Evolutionary conservation across 2,113 vertebrate species (phyloP), one percentile per base, ranked within the genome.

Genomic region (Gasterosteus nipponicus): DNA sequence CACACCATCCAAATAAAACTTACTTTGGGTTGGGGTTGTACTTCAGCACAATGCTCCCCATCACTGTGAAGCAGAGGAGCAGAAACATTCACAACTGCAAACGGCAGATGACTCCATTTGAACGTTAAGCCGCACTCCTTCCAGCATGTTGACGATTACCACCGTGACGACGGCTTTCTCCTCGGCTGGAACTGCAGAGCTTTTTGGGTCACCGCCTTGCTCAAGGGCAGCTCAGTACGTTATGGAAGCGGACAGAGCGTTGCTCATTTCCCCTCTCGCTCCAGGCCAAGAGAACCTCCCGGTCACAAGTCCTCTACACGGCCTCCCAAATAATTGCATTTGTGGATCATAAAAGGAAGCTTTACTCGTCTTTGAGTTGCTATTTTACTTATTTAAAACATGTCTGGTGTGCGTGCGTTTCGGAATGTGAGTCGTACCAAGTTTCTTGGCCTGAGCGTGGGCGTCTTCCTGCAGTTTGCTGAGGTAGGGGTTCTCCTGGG

Each of bases 401-500:
- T 1, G 2, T n/a, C 3, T 44, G n/a, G 9, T 3, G 7, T 58
- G 47, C 10, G 18, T n/a, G 18, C 3, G 10, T 68, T 49, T 57
- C 11, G 5, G 5, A 9, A 1, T 3, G 80, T 10, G 10, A 51
- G 10, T 51, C 93, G 87, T 87, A 99, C 98, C 92, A 58, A 98
- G 86, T 80, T 95, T 95, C 92, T 98, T 97, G 83, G 95, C 95
- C 81, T 98, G 96, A 73, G 89, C 89, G 77, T 96, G 96, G 1
- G 96, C 93, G 38, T 96, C 94, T 1, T 84, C 92, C 85, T 96
- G 92, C 72, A 99, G 95, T 82, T 97, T 98, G 89, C 95, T 96
- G 80, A 99, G 92, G 89, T 96, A 99, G 0, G 98, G 98, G 82
- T 99, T 99, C 93, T 99, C 98, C 90, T 99, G 96, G 14, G 98